Evolutionary conservation across 1,140 invertebrate genomes (phyloP), one percentile per base, ranked within the genome.

Genomic region (Leptinotarsa texana): DNA sequence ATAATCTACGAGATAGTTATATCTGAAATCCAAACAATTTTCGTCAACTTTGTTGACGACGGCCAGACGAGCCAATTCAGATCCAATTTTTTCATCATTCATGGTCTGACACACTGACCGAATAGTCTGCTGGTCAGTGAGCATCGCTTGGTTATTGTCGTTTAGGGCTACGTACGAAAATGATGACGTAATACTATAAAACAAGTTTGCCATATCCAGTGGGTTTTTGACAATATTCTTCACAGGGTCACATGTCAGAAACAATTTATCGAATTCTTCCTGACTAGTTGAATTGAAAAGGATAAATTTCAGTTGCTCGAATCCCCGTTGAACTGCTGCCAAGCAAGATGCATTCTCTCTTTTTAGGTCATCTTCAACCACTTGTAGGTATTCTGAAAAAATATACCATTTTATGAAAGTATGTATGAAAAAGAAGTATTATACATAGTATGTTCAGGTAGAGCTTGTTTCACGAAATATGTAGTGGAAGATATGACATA

Each of bases 101-200:
- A 98, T 92, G 69, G 96, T 89, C 76, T 90, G n/a, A n/a, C n/a
- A n/a, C n/a, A n/a, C n/a, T n/a, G n/a, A n/a, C n/a, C n/a, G n/a
- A n/a, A n/a, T n/a, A n/a, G n/a, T n/a, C n/a, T n/a, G n/a, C n/a
- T n/a, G n/a, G n/a, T n/a, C n/a, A n/a, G n/a, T n/a, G n/a, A n/a
- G n/a, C n/a, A n/a, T n/a, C n/a, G n/a, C n/a, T n/a, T n/a, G n/a
- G n/a, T n/a, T n/a, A n/a, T n/a, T n/a, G n/a, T n/a, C n/a, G n/a
- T n/a, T n/a, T 80, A 98, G 96, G 0, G 97, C 96, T 68, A 98
- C 89, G 57, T 91, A 76, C 3, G 92, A 93, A 84, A 95, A 92
- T 85, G 95, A 95, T 51, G 91, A 90, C 4, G 95, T 93, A n/a
- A 98, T 83, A 66, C 88, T 90, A 80, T 92, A 92, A 81, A 91